Evolutionary conservation across 2,797 vertebrate species (phyloP).

Genomic region (Acipenser oxyrinchus): DNA sequence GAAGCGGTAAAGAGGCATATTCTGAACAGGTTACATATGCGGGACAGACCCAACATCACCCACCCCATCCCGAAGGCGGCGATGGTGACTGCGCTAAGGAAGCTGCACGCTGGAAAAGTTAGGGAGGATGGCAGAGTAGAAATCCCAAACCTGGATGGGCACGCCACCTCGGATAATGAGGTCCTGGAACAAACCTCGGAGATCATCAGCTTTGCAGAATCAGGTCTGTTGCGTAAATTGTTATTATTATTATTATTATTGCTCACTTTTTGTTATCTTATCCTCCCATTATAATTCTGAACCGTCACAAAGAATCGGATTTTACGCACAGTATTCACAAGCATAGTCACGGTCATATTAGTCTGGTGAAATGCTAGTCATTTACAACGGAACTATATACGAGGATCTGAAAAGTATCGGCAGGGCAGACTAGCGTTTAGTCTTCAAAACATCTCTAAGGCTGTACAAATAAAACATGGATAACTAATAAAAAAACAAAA

Average conservation of each 20-base stretch:
- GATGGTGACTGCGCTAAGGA: slow-evolving; percentile 91
- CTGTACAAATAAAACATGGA: no score
- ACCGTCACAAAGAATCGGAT: no score
- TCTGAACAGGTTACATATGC: slow-evolving; percentile 86
- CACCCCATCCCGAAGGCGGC: slow-evolving; percentile 90
- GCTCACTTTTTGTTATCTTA: no score
- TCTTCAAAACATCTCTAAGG: no score
- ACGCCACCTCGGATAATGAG: slow-evolving; percentile 71
- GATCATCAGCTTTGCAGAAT: slow-evolving; percentile 96
- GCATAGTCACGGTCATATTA: no score
- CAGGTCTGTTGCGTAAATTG: slow-evolving; percentile 67
- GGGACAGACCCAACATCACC: slow-evolving; percentile 91
- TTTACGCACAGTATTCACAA: no score
- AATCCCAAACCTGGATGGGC: slow-evolving; percentile 88
- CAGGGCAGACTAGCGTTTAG: no score
- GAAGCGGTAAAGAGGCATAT: slow-evolving; percentile 96
- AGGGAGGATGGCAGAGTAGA: slow-evolving; percentile 88
- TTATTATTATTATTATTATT: slow-evolving; percentile 8
- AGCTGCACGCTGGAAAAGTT: slow-evolving; percentile 89
- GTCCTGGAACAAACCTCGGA: slow-evolving; percentile 82
- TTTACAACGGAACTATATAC: no score
- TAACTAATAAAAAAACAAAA: no score
- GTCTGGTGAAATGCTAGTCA: no score
- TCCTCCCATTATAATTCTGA: no score
- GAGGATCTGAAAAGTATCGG: no score